Evolutionary conservation across 2,888 invertebrate species (phyloP).

Genomic region (Lissocephala sabroskyi): DNA sequence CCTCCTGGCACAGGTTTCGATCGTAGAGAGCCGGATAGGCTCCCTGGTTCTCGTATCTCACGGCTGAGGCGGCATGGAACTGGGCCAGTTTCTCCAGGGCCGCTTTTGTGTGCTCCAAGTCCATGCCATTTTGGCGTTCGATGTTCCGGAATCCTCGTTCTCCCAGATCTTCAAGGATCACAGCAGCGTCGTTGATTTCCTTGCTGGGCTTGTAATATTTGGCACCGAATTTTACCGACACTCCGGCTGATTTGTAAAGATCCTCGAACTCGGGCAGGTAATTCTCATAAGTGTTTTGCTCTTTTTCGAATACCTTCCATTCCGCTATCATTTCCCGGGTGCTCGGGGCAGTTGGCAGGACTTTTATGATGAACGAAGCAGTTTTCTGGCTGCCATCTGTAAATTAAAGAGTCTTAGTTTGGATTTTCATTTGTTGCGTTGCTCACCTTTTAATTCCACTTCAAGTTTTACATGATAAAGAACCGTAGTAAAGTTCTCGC

Average conservation of each 20-base stretch:
- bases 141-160: conserved; percentile 41
- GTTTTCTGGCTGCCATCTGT: conserved; percentile 30
- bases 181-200: conserved; percentile 25
- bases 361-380: conserved; percentile 52
- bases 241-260: conserved; percentile 42
- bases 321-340: conserved; percentile 37
- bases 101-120: conserved; percentile 69
- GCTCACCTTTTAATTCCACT: conserved; percentile 44
- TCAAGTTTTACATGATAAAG: conserved; percentile 45
- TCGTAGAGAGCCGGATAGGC: conserved; percentile 47
- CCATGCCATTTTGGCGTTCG: conserved; percentile 59
- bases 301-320: conserved; percentile 63
- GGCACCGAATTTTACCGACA: conserved; percentile 46
- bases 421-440: neutral
- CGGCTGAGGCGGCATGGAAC: conserved; percentile 73
- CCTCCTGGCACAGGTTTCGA: conserved; percentile 37
- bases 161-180: conserved; percentile 66
- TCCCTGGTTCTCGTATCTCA: conserved; percentile 64
- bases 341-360: conserved; percentile 33
- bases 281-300: conserved; percentile 53
- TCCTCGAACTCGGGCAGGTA: conserved; percentile 62
- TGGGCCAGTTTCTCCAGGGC: conserved; percentile 70
- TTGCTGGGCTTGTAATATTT: conserved; percentile 33
- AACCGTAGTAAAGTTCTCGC: conserved; percentile 64
- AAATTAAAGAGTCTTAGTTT: neutral